Evolutionary conservation across 2,113 vertebrate genomes (phyloP), one percentile per base, ranked within the genome.

Genomic region (Colossoma macropomum): DNA sequence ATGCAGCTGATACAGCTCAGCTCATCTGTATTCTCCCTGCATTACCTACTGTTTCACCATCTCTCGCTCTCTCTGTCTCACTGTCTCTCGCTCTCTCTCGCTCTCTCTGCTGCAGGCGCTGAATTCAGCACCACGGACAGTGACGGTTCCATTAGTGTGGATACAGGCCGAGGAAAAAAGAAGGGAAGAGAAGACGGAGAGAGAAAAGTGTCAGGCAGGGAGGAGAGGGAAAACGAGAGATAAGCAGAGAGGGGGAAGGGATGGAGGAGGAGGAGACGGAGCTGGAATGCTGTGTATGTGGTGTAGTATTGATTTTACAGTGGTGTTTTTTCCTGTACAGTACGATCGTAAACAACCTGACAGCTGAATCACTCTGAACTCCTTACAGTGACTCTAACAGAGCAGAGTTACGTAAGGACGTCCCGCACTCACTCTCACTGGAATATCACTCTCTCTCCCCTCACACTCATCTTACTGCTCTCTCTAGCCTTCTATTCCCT

Each of bases 31-130:
- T 81, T 85, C 90, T 87, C 52, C 52, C 52, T 3, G 45, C 45
- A 50, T 50, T 8, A 13, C 45, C 8, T 50, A 50, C 52, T 89
- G 84, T 89, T 89, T 88, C 90, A 89, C 90, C 70, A 80, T 84
- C 78, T 73, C 16, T 7, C 73, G 72, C 65, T 68, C 15, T 34
- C 52, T 54, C 52, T 54, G 6, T 21, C 52, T 54, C 6, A 2
- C 52, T 3, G 1, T 6, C 2, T 21, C 17, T 19, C 52, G 1
- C 52, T 21, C 52, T 6, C 52, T 21, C 52, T 21, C 52, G 1
- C 34, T 38, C 34, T 38, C 45, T 50, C 45, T 50, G 62, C 62
- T 28, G 27, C 62, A 65, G 27, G 27, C 62, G 32, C 1, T 34
- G 32, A 34, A 28, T 68, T 68, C 65, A 68, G 65, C 21, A 68